Evolutionary conservation across 2,113 vertebrate genomes (phyloP), one percentile per base, ranked within the genome.

Genomic region (Strigops habroptila): DNA sequence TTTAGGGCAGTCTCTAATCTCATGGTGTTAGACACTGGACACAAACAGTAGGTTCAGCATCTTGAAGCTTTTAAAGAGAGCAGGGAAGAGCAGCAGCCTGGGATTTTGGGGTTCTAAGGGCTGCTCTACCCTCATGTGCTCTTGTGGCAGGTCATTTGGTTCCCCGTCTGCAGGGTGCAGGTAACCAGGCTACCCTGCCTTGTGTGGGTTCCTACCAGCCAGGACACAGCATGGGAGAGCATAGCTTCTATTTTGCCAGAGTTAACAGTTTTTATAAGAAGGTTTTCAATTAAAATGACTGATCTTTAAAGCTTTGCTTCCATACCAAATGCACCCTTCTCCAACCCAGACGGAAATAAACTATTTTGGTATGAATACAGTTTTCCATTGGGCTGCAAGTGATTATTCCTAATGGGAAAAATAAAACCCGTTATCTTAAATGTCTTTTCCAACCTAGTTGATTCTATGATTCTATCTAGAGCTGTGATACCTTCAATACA

Each of bases 21-120:
- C 8, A 0, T 7, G 49, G 41, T 31, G 25, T 11, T 28, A 14
- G 27, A 12, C 1, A 0, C 33, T 30, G 63, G 41, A 14, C n/a
- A 52, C 51, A 84, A 17, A 0, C 17, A 30, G 18, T 6, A 22
- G 37, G 21, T 27, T 60, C 14, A 6, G 55, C 39, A 31, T 27
- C 55, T 11, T 31, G 67, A 31, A 60, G 24, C 6, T 74, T 82
- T 65, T 8, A 1, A 1, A 12, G 83, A 27, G 60, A 70, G 76
- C 18, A 57, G 31, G 15, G 52, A 37, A 64, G 75, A 37, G 41
- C 13, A 62, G 28, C 44, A 82, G 35, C 12, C 49, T 22, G 41
- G 15, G 46, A 33, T 41, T 62, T 71, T 0, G 70, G 55, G 33
- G 33, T 31, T 55, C 55, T 12, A 4, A 62, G 46, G 12, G 17